phyloP scores from a whole-genome alignment of 2,888 invertebrate genomes.

The Phengaris arion region DNA sequence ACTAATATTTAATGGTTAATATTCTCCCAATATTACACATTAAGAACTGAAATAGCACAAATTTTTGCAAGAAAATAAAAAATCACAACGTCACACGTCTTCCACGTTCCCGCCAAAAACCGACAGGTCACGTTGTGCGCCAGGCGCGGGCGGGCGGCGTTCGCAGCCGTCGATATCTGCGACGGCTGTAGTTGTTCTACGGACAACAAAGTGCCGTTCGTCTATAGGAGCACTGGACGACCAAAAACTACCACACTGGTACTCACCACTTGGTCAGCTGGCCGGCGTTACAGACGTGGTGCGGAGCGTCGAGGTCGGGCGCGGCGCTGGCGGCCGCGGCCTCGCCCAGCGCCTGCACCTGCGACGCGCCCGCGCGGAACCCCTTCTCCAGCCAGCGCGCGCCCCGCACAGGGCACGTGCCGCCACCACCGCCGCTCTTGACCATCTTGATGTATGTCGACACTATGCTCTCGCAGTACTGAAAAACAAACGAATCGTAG shows the following conservation, averaged over 20 bases:
- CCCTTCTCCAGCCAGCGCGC: conserved; percentile 69
- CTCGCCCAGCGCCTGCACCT: conserved; percentile 70
- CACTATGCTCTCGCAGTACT: conserved; percentile 88
- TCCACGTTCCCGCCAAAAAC: no score
- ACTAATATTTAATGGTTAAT: no score
- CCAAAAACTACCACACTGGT: conserved; percentile 22
- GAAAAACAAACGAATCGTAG: conserved; percentile 32
- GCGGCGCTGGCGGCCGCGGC: conserved; percentile 59
- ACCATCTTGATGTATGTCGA: conserved; percentile 86
- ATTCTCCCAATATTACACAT: no score
- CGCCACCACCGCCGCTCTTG: conserved; percentile 63
- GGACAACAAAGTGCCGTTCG: no score
- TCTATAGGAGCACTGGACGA: no score
- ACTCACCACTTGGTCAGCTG: conserved; percentile 62
- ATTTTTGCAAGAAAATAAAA: no score
- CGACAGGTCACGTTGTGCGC: no score
- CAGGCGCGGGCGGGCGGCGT: no score
- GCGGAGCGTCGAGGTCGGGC: conserved; percentile 55
- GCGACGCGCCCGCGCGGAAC: conserved; percentile 60
- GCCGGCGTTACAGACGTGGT: conserved; percentile 50
- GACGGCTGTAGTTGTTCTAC: no score
- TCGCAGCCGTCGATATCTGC: no score
- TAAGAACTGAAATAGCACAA: no score
- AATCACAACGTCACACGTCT: no score
- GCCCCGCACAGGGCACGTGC: conserved; percentile 50